Conservation (phyloP, 1,140 invertebrate species). For the Spodoptera frugiperda region DNA sequence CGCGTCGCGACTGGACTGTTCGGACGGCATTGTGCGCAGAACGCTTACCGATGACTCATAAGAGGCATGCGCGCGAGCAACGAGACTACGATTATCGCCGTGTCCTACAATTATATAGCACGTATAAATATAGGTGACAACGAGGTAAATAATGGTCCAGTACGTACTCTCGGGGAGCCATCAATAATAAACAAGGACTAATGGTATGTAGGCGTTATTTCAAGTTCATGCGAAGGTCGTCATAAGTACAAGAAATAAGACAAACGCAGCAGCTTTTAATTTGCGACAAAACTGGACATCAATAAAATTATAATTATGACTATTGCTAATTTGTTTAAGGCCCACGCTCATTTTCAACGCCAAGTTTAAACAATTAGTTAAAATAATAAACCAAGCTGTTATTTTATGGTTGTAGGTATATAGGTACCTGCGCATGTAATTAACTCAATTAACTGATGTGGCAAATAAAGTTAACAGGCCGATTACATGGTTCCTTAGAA, state of each 20-base stretch:
- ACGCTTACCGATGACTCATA: slow-evolving; percentile 77
- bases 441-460: slow-evolving; percentile 54
- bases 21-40: slow-evolving; percentile 80
- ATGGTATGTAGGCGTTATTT: slow-evolving; percentile 61
- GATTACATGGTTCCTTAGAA: slow-evolving; percentile 60
- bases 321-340: slow-evolving; percentile 38
- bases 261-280: slow-evolving; percentile 37
- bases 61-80: slow-evolving; percentile 77
- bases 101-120: slow-evolving; percentile 78
- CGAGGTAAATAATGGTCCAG: slow-evolving; percentile 78
- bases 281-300: slow-evolving; percentile 29
- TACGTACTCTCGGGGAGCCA: slow-evolving; percentile 58
- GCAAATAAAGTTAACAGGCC: slow-evolving; percentile 58
- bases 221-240: slow-evolving; percentile 68
- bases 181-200: slow-evolving; percentile 74
- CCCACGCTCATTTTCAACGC: slow-evolving; percentile 47
- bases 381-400: slow-evolving; percentile 23
- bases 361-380: slow-evolving; percentile 44
- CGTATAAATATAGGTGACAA: slow-evolving; percentile 77
- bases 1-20: slow-evolving; percentile 80
- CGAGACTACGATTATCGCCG: slow-evolving; percentile 71
- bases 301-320: slow-evolving; percentile 33
- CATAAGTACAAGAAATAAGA: slow-evolving; percentile 13
- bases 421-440: slow-evolving; percentile 49
- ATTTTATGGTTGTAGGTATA: slow-evolving; percentile 10